Conservation (phyloP, 2,113 vertebrate genomes). For the Bubo scandiacus region DNA sequence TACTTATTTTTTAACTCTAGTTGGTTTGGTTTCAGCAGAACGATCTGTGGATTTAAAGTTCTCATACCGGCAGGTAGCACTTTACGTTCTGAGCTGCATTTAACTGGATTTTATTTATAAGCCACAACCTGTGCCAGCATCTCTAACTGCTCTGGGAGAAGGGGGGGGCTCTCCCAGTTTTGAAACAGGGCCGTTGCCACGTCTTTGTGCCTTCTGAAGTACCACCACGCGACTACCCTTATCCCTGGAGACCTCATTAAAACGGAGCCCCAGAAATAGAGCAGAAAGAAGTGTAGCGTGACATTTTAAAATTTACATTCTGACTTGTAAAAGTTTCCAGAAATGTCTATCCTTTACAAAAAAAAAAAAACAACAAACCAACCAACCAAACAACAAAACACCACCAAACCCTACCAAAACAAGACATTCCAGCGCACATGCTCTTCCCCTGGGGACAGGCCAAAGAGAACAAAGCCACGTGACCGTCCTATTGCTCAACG, state of each 20-base stretch:
- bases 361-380: background rate
- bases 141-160: background rate
- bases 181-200: background rate
- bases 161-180: background rate
- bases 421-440: slow-evolving; percentile 19
- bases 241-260: slow-evolving; percentile 25
- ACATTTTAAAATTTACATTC: background rate
- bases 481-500: slow-evolving; percentile 1
- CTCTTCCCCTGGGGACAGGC: slow-evolving; percentile 40
- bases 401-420: slow-evolving; percentile 32
- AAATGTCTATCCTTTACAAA: background rate
- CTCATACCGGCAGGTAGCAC: background rate
- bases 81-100: rapidly evolving
- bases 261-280: background rate
- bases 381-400: background rate
- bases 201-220: background rate
- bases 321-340: background rate
- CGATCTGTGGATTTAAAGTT: background rate
- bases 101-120: background rate
- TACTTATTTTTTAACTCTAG: background rate
- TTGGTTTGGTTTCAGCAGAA: background rate
- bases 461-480: slow-evolving; percentile 46
- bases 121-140: background rate
- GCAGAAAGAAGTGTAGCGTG: background rate
- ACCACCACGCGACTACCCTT: background rate